Conservation (phyloP, 2,797 vertebrate species). For the Urophycis tenuis region DNA sequence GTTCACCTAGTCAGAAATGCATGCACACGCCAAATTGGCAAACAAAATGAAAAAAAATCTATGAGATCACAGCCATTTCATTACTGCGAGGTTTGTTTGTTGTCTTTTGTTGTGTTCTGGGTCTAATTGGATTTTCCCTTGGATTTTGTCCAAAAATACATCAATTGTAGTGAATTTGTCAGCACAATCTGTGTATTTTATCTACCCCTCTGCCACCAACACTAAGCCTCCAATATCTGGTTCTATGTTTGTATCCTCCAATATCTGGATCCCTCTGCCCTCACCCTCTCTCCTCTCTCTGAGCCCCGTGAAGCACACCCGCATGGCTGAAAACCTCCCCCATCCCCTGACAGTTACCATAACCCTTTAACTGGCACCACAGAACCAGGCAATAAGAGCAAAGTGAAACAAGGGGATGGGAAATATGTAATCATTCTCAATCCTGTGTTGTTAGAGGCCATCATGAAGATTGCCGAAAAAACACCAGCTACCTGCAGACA, state of each 20-base stretch:
- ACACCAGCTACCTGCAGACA: conserved; percentile 28
- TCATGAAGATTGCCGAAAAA: conserved; percentile 43
- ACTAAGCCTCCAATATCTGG: not conserved
- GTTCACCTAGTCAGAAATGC: not conserved
- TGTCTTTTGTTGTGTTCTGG: not conserved
- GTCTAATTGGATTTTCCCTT: not conserved
- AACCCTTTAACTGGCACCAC: conserved; percentile 16
- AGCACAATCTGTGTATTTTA: not conserved
- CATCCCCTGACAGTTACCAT: conserved; percentile 20
- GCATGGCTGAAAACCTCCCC: not conserved
- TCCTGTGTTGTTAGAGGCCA: conserved; percentile 36
- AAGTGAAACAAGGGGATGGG: conserved; percentile 7
- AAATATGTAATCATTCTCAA: conserved; percentile 17
- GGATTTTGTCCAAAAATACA: not conserved
- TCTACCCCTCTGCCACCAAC: not conserved
- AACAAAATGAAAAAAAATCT: too few relatives aligned
- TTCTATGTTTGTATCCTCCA: not conserved
- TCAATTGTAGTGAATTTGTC: not conserved
- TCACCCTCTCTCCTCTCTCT: conserved; percentile 19
- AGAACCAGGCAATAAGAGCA: conserved; percentile 26
- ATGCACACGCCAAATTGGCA: not conserved
- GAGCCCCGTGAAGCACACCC: conserved; percentile 11
- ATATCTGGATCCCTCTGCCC: not conserved
- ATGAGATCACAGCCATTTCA: too few relatives aligned
- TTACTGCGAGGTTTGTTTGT: too few relatives aligned